These are phyloP conservation scores for Pseudeuparius sepicola DNA, from an alignment of 2,888 invertebrate genomes.

Conservation along the genomic window DNA sequence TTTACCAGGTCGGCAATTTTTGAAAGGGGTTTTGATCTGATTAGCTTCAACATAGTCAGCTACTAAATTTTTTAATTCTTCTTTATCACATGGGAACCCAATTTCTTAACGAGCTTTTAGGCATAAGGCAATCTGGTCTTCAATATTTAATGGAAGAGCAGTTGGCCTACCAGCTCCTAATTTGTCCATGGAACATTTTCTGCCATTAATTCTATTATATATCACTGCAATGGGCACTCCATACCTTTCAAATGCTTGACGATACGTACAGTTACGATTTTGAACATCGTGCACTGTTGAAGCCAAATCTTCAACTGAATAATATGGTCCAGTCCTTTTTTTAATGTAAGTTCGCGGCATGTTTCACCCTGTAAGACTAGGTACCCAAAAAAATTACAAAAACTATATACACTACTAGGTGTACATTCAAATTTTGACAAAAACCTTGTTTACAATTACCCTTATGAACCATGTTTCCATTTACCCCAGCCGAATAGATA, in stretches of 20 bases:
- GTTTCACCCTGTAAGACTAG: constrained; percentile 10
- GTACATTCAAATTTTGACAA: not conserved
- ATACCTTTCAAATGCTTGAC: constrained; percentile 13
- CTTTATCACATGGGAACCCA: constrained; percentile 24
- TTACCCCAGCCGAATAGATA: constrained; percentile 10
- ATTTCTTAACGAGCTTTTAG: constrained; percentile 20
- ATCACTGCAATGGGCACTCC: constrained; percentile 17
- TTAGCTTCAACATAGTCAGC: constrained; percentile 14
- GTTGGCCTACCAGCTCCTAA: constrained; percentile 8
- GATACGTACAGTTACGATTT: constrained; percentile 19
- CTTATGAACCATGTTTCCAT: constrained; percentile 11
- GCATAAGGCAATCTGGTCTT: constrained; percentile 22
- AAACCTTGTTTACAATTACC: not conserved
- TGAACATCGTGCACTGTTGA: constrained; percentile 18
- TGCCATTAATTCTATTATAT: constrained; percentile 18
- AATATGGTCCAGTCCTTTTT: constrained; percentile 9
- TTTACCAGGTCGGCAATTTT: constrained; percentile 22
- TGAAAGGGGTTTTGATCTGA: constrained; percentile 9
- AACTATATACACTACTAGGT: no score
- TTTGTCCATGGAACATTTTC: constrained; percentile 14
- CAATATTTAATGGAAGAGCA: no score
- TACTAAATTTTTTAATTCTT: constrained; percentile 19
- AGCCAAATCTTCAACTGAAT: constrained; percentile 12
- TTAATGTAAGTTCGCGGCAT: constrained; percentile 12
- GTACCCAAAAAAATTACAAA: no score